Evolutionary conservation across 1,140 invertebrate species (phyloP).

Genomic region (Leptopilina boulardi): DNA sequence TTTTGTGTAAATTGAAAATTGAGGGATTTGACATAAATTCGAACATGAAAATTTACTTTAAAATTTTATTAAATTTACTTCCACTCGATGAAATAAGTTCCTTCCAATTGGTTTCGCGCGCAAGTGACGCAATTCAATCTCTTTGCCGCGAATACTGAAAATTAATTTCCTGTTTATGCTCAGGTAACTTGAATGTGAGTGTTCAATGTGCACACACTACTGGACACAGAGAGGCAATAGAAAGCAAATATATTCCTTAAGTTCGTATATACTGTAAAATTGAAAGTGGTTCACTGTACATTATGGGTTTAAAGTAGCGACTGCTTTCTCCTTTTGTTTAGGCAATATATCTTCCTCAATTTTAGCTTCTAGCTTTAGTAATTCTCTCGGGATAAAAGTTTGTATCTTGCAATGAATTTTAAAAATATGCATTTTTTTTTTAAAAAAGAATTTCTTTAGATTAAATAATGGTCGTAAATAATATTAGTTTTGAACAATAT

Average conservation of each 20-base stretch:
- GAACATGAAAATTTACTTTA: not conserved
- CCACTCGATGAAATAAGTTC: not conserved
- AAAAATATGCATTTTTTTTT: too few species aligned
- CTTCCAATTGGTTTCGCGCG: not conserved
- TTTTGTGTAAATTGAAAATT: too few species aligned
- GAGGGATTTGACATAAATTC: not conserved
- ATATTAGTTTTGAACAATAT: too few species aligned
- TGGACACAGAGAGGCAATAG: constrained; percentile 7
- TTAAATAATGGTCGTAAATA: too few species aligned
- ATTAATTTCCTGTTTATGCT: constrained; percentile 6
- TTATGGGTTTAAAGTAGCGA: not conserved
- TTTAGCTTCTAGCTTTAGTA: not conserved
- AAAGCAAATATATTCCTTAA: not conserved
- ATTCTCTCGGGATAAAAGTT: constrained; percentile 1
- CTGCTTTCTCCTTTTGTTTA: constrained; percentile 25
- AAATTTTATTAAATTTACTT: not conserved
- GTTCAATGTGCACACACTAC: not conserved
- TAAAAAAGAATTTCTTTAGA: too few species aligned
- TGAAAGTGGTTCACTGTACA: constrained; percentile 19
- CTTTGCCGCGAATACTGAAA: not conserved
- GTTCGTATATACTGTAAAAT: not conserved
- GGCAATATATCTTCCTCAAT: not conserved
- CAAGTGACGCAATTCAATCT: constrained; percentile 11
- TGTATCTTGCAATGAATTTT: not conserved
- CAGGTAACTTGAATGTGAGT: not conserved